A percentile compares a stretch with the other conserved stretches of the same genome.
These are phyloP conservation scores for Argyrosomus regius DNA, from an alignment of 2,797 vertebrate genomes.

Conservation along the genomic window DNA sequence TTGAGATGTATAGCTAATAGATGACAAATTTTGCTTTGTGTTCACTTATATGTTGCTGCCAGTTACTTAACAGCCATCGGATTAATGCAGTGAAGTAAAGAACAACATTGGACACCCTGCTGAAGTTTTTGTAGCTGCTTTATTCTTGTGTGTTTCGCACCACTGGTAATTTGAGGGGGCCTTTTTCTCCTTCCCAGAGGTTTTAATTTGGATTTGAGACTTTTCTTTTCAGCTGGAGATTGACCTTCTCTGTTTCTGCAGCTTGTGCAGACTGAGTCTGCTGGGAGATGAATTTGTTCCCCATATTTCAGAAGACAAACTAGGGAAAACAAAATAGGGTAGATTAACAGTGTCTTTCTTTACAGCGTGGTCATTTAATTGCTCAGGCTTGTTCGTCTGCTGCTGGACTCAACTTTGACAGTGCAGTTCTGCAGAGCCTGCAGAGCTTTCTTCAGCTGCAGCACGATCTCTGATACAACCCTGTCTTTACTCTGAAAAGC, in stretches of 20 bases:
- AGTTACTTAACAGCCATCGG: not conserved
- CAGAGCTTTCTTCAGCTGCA: conserved; percentile 12
- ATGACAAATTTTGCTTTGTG: not conserved
- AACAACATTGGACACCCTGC: not conserved
- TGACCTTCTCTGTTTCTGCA: conserved; percentile 11
- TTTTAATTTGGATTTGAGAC: not conserved
- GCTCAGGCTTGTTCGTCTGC: conserved; percentile 5
- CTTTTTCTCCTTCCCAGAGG: not conserved
- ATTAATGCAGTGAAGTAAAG: not conserved
- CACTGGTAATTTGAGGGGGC: not conserved
- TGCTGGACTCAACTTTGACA: conserved; percentile 3
- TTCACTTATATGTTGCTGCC: not conserved
- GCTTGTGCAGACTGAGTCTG: not conserved
- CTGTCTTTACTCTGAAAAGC: not conserved
- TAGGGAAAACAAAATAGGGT: not conserved
- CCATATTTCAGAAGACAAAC: not conserved
- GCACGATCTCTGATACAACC: not conserved
- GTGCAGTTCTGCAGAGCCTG: conserved; percentile 7
- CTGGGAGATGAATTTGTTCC: not conserved
- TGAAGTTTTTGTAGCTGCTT: not conserved
- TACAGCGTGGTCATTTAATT: not conserved
- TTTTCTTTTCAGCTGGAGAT: not conserved
- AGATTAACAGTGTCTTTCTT: not conserved
- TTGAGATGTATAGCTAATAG: not conserved
- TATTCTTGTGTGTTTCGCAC: not conserved